A percentile compares a stretch with the other conserved stretches of the same genome.
Evolutionary conservation across 2,888 invertebrate species (phyloP).

Genomic region (Drosophila pegasa): DNA sequence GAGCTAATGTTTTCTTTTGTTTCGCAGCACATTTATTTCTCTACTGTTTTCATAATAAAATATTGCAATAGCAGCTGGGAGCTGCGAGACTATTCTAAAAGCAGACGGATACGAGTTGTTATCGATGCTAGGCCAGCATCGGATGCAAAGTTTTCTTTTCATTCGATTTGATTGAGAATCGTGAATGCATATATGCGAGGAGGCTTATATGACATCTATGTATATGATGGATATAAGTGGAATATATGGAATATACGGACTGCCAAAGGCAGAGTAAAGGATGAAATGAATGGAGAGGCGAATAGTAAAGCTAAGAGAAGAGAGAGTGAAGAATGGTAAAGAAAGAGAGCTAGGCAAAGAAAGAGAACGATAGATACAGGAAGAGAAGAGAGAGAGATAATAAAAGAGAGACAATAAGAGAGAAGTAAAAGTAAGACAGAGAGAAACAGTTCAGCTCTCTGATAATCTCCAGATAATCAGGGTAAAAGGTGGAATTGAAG

Average conservation of each 20-base stretch:
- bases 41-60: slow-evolving; percentile 22
- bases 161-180: background rate
- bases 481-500: too few relatives aligned
- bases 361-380: background rate
- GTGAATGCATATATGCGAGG: background rate
- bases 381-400: background rate
- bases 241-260: background rate
- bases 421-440: background rate
- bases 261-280: background rate
- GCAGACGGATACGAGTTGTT: background rate
- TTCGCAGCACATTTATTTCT: slow-evolving; percentile 11
- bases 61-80: slow-evolving; percentile 1
- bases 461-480: too few relatives aligned
- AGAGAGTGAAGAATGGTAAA: background rate
- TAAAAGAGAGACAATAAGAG: background rate
- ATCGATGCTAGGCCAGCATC: too few relatives aligned
- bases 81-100: background rate
- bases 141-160: slow-evolving; percentile 4
- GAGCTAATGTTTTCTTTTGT: slow-evolving; percentile 14
- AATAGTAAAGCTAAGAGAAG: background rate
- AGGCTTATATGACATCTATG: too few relatives aligned
- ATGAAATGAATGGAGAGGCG: background rate
- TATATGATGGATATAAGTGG: background rate
- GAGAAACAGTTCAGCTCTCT: too few relatives aligned
- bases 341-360: background rate